A percentile compares a stretch with the other conserved stretches of the same genome.
Evolutionary conservation across 1,140 invertebrate genomes (phyloP).

Genomic region (Drosophila mauritiana): DNA sequence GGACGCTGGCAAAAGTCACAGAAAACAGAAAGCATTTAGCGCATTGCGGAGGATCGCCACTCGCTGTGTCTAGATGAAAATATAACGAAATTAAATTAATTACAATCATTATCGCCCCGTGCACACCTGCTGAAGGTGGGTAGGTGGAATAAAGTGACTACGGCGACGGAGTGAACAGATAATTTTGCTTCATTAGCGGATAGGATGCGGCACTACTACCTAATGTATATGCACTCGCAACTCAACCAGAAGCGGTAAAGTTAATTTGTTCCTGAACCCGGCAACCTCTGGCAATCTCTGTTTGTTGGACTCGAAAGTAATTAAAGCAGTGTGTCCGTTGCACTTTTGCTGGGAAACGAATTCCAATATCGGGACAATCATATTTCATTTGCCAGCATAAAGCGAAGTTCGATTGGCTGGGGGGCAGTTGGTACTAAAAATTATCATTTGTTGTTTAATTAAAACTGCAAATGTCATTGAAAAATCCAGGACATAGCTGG

Average conservation of each 20-base stretch:
- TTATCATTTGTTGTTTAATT: constrained; percentile 76
- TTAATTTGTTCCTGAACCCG: constrained; percentile 43
- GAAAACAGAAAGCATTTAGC: constrained; percentile 70
- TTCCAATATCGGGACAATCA: not conserved
- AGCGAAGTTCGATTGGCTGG: not conserved
- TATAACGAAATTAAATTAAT: constrained; percentile 84
- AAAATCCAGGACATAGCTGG: constrained; percentile 61
- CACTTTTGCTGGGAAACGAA: constrained; percentile 35
- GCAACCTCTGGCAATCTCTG: constrained; percentile 12
- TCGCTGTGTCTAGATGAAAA: constrained; percentile 73
- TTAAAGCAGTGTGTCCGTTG: constrained; percentile 48
- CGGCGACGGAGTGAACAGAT: constrained; percentile 46
- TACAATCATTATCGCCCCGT: constrained; percentile 75
- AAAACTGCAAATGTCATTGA: constrained; percentile 79
- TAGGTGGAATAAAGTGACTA: not conserved
- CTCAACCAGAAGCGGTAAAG: constrained; percentile 54
- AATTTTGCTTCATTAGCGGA: constrained; percentile 74
- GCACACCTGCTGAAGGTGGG: constrained; percentile 48
- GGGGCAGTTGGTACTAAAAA: constrained; percentile 22
- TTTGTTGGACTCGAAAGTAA: constrained; percentile 38
- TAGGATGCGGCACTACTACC: not conserved
- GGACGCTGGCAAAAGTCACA: constrained; percentile 41
- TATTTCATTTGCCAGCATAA: constrained; percentile 29
- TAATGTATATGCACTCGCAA: constrained; percentile 14
- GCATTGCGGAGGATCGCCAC: constrained; percentile 67